Percentiles rank a stretch among this genome's conserved stretches.
phyloP scores from a whole-genome alignment of 2,797 vertebrate species.

The Lagodon rhomboides region DNA sequence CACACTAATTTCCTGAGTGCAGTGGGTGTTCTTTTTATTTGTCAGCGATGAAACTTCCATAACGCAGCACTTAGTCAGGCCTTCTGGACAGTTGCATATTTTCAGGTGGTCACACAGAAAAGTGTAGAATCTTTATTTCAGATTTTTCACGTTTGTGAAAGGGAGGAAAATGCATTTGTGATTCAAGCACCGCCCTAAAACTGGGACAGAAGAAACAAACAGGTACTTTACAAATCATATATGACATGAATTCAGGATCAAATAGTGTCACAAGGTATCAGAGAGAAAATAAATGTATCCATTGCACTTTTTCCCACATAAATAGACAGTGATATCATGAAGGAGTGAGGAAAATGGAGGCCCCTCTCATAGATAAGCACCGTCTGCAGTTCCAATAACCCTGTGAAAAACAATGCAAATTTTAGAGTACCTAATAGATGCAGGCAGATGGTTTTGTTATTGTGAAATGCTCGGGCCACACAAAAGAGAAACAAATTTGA shows the following conservation, averaged over 20 bases:
- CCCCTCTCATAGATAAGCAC: background rate
- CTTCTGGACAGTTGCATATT: background rate
- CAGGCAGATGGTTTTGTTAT: conserved; percentile 81
- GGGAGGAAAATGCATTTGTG: background rate
- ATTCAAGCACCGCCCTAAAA: background rate
- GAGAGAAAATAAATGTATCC: background rate
- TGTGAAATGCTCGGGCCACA: conserved; percentile 49
- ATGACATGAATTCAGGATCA: background rate
- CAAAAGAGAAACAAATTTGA: conserved; percentile 73
- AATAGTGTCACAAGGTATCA: background rate
- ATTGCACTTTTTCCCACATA: background rate
- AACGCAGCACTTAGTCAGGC: background rate
- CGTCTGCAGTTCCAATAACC: background rate
- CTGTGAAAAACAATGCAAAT: conserved; percentile 34
- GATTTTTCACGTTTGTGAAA: background rate
- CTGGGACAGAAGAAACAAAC: background rate
- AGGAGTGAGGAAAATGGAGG: background rate
- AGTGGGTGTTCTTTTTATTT: background rate
- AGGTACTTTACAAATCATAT: background rate
- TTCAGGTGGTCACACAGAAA: background rate
- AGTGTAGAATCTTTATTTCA: background rate
- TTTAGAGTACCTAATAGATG: conserved; percentile 32
- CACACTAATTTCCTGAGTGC: background rate
- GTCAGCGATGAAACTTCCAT: background rate
- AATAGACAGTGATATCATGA: background rate